A percentile compares a stretch with the other conserved stretches of the same genome.
phyloP scores from a whole-genome alignment of 2,113 vertebrate genomes.

The Burhinus oedicnemus region DNA sequence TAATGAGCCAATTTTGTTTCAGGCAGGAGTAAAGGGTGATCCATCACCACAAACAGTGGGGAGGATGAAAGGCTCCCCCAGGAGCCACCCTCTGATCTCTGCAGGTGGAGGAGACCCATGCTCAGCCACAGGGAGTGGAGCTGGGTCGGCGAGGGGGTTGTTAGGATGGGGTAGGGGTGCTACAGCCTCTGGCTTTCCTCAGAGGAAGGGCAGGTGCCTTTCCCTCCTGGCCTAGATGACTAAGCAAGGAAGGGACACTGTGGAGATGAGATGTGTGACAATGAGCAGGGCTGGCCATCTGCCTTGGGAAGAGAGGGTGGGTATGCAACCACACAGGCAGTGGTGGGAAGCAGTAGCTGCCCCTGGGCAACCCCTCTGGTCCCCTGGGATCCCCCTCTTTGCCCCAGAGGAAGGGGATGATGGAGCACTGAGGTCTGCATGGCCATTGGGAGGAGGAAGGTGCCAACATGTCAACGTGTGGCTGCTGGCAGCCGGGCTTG shows the following conservation, averaged over 20 bases:
- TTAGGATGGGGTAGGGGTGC: no score
- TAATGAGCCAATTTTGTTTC: background rate
- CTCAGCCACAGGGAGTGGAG: background rate
- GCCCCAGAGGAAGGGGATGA: background rate
- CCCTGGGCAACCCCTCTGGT: background rate
- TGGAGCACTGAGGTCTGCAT: fast-evolving
- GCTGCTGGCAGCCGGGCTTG: background rate
- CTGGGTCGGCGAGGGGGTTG: fast-evolving
- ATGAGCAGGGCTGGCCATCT: background rate
- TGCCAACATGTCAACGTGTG: background rate
- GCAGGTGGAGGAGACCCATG: background rate
- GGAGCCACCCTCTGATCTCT: background rate
- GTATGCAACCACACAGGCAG: fast-evolving
- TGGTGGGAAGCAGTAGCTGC: background rate
- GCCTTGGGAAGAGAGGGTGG: background rate
- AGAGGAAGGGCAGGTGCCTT: background rate
- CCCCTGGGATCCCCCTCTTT: no score
- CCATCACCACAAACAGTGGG: no score
- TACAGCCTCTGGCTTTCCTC: background rate
- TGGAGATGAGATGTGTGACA: background rate
- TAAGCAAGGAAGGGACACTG: background rate
- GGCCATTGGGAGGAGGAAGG: background rate
- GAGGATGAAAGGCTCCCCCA: background rate
- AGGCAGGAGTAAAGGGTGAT: background rate
- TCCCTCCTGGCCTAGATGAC: background rate